Conservation (phyloP, 2,113 vertebrate species). For the Garra rufa region DNA sequence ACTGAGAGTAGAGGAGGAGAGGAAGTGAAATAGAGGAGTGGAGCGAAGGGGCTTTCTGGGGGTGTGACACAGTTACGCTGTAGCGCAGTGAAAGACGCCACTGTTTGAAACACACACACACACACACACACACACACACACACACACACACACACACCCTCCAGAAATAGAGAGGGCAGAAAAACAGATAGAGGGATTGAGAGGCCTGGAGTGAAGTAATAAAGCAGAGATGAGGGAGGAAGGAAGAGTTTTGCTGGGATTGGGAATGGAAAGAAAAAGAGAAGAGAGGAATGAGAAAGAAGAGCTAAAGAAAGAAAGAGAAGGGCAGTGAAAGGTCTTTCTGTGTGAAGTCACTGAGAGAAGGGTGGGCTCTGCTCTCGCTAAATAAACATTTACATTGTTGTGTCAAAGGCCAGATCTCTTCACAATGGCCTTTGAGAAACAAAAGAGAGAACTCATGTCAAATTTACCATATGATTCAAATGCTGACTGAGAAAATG, state of each 20-base stretch:
- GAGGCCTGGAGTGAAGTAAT: not conserved
- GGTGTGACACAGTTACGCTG: constrained; percentile 62
- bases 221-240: constrained; percentile 24
- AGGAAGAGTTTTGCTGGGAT: constrained; percentile 5
- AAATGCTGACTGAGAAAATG: constrained; percentile 5
- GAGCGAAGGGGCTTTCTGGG: constrained; percentile 45
- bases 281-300: constrained; percentile 16
- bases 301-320: constrained; percentile 54
- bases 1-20: constrained; percentile 20
- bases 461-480: constrained; percentile 29
- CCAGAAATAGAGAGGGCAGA: constrained; percentile 30
- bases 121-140: constrained; percentile 38
- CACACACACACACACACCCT: constrained; percentile 6
- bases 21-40: constrained; percentile 43
- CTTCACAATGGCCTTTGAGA: constrained; percentile 18
- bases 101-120: constrained; percentile 62
- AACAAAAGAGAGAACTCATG: not conserved
- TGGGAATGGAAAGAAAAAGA: constrained; percentile 21
- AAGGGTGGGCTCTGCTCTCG: not conserved
- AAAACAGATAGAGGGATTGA: constrained; percentile 16
- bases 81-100: constrained; percentile 67
- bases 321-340: not conserved
- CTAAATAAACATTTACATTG: constrained; percentile 37
- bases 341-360: not conserved
- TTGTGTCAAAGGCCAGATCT: constrained; percentile 22